Evolutionary conservation across 2,888 invertebrate species (phyloP).

Genomic region (Microdon myrmicae): DNA sequence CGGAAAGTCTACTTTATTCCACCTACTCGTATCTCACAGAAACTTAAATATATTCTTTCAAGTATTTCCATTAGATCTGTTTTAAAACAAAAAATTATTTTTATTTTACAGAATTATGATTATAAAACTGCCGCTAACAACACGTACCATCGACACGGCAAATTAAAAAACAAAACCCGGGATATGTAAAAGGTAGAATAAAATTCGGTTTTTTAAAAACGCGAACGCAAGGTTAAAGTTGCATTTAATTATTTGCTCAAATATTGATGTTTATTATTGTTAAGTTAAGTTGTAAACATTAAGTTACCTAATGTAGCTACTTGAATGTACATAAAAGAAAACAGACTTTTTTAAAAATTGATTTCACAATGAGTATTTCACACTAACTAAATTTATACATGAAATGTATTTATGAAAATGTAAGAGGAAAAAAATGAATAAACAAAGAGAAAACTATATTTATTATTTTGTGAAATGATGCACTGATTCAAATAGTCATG

Average conservation of each 20-base stretch:
- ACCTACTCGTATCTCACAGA: no score
- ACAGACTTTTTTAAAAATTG: conserved; percentile 50
- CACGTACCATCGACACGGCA: conserved; percentile 38
- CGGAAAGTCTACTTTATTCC: conserved; percentile 6
- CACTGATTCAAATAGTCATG: conserved; percentile 66
- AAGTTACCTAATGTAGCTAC: conserved; percentile 25
- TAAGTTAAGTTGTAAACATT: no score
- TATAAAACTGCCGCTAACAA: conserved; percentile 29
- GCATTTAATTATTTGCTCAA: conserved; percentile 29
- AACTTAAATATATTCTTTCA: not conserved
- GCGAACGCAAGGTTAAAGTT: conserved; percentile 9
- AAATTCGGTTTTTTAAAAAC: conserved; percentile 3
- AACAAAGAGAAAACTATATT: conserved; percentile 55
- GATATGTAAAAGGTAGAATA: conserved; percentile 6
- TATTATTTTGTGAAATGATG: conserved; percentile 61
- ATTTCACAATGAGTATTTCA: conserved; percentile 54
- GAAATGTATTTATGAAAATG: conserved; percentile 42
- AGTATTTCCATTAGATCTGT: no score
- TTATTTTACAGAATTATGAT: conserved; percentile 11
- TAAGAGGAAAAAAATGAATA: conserved; percentile 27
- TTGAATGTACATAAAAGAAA: conserved; percentile 47
- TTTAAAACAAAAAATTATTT: conserved; percentile 9
- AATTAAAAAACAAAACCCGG: conserved; percentile 33
- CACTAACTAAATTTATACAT: conserved; percentile 46
- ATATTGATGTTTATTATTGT: conserved; percentile 13